Evolutionary conservation across 2,888 invertebrate genomes (phyloP).

Genomic region (Apamea crenata): DNA sequence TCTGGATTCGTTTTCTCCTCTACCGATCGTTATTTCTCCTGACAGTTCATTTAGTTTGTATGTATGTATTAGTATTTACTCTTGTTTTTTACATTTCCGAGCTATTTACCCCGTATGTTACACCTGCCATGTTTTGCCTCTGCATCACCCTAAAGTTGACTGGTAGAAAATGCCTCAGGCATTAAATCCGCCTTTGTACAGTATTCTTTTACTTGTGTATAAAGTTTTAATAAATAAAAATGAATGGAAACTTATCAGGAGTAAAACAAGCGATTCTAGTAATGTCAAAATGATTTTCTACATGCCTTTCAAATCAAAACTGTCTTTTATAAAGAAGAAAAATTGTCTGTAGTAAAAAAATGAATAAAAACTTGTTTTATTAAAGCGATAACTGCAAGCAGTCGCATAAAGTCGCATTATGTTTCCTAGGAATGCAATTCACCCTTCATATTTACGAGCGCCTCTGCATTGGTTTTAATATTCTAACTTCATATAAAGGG

Average conservation of each 20-base stretch:
- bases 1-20: not conserved
- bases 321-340: not conserved
- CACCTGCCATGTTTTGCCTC: not conserved
- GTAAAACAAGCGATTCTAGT: not conserved
- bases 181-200: not conserved
- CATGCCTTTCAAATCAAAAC: not conserved
- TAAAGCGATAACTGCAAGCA: constrained; percentile 6
- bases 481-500: not conserved
- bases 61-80: too few species aligned
- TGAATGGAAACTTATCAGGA: not conserved
- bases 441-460: constrained; percentile 7
- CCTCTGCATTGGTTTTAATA: not conserved
- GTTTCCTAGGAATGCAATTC: constrained; percentile 5
- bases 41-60: too few species aligned
- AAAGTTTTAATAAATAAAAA: not conserved
- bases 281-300: not conserved
- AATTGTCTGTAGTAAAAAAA: not conserved
- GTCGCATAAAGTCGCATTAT: not conserved
- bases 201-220: not conserved
- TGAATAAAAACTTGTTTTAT: not conserved
- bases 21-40: not conserved
- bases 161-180: not conserved
- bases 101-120: not conserved
- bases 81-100: not conserved
- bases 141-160: not conserved